Evolutionary conservation across 2,113 vertebrate species (phyloP).

Genomic region (Thymallus thymallus): DNA sequence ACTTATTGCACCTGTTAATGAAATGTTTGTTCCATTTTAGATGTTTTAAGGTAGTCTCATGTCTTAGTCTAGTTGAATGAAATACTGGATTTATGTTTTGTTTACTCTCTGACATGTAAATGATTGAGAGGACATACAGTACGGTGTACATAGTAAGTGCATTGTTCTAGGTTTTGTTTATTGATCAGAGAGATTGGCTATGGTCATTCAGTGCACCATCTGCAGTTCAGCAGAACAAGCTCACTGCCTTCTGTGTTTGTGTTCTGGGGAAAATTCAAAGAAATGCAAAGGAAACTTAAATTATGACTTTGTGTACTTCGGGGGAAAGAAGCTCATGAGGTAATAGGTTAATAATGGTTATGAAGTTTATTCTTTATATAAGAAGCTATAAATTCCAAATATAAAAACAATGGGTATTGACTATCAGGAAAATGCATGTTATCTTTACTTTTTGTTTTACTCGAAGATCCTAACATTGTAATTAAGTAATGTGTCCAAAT

Average conservation of each 20-base stretch:
- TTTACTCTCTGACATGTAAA: background rate
- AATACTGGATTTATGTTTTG: no score
- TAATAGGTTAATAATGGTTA: no score
- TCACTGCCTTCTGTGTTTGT: background rate
- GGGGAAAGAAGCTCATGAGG: background rate
- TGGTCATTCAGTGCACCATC: background rate
- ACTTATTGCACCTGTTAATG: no score
- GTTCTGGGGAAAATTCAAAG: conserved; percentile 38
- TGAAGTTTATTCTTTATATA: no score
- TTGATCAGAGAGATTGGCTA: background rate
- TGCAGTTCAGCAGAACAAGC: no score
- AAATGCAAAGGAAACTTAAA: conserved; percentile 28
- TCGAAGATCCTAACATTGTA: background rate
- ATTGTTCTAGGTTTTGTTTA: background rate
- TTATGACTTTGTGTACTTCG: background rate
- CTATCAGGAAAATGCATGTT: background rate
- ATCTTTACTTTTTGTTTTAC: background rate
- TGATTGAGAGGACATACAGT: background rate
- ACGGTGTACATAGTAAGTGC: no score
- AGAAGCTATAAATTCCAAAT: background rate
- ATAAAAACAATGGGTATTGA: background rate
- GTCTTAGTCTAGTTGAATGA: no score
- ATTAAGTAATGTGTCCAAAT: background rate
- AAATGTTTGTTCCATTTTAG: no score
- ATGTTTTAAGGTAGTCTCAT: no score